Conservation (phyloP, 2,113 vertebrate genomes). For the Nerophis lumbriciformis region DNA sequence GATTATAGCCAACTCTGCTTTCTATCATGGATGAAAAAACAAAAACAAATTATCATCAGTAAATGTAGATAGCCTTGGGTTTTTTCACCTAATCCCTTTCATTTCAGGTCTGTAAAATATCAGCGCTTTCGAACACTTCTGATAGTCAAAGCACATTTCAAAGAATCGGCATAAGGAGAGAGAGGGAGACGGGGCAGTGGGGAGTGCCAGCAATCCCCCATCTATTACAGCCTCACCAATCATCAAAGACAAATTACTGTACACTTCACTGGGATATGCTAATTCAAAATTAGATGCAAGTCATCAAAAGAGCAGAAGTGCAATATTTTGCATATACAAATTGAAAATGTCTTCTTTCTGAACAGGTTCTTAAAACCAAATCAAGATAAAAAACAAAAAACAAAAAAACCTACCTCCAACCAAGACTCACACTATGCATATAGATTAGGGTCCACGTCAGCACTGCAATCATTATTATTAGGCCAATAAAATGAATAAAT, state of each 20-base stretch:
- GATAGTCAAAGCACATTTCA: slow-evolving; percentile 68
- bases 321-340: slow-evolving; percentile 70
- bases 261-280: slow-evolving; percentile 75
- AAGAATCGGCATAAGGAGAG: slow-evolving; percentile 20
- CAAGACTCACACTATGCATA: slow-evolving; percentile 18
- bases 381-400: slow-evolving; percentile 7
- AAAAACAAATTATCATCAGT: slow-evolving; percentile 65
- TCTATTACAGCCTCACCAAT: slow-evolving; percentile 73
- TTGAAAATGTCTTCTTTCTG: slow-evolving; percentile 63
- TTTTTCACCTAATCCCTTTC: slow-evolving; percentile 65
- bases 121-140: slow-evolving; percentile 65
- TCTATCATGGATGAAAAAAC: slow-evolving; percentile 36
- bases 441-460: slow-evolving; percentile 15
- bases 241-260: slow-evolving; percentile 77
- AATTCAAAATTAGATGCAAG: slow-evolving; percentile 74
- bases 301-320: slow-evolving; percentile 73
- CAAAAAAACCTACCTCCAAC: neutral
- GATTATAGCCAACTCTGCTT: slow-evolving; percentile 50
- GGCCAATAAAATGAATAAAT: too few species aligned
- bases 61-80: slow-evolving; percentile 56
- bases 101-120: slow-evolving; percentile 68
- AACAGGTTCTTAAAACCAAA: slow-evolving; percentile 53
- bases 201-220: slow-evolving; percentile 61
- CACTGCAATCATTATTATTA: neutral
- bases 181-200: slow-evolving; percentile 39